Percentiles rank a stretch among this genome's conserved stretches.
These are phyloP conservation scores for Vanessa cardui DNA, from an alignment of 2,888 invertebrate genomes.

Conservation along the genomic window DNA sequence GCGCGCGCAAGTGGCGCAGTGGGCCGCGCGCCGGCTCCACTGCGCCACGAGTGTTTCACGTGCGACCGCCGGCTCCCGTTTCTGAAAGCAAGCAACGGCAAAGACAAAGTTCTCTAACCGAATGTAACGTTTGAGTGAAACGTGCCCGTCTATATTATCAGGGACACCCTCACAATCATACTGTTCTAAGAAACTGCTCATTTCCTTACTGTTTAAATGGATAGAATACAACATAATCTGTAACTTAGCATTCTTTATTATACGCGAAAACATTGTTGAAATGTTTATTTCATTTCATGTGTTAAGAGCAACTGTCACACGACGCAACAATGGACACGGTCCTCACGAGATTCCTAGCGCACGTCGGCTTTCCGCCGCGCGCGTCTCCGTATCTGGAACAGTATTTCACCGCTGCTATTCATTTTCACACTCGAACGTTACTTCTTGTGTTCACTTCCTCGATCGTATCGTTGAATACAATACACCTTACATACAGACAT, in stretches of 20 bases:
- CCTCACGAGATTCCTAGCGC: slow-evolving; percentile 44
- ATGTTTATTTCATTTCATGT: not conserved
- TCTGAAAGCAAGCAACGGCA: no score
- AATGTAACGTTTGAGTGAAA: no score
- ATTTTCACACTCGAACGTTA: slow-evolving; percentile 32
- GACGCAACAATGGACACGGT: slow-evolving; percentile 45
- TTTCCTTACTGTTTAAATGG: no score
- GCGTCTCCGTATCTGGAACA: slow-evolving; percentile 28
- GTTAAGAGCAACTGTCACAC: not conserved
- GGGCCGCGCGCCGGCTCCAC: slow-evolving; percentile 45
- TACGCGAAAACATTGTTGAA: no score
- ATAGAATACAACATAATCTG: no score
- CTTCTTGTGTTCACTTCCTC: not conserved
- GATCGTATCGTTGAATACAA: not conserved
- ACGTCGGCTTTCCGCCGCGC: slow-evolving; percentile 47
- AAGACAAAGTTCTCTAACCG: no score
- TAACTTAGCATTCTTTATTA: no score
- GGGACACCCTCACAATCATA: no score
- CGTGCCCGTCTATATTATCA: no score
- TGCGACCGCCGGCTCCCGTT: not conserved
- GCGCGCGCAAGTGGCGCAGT: slow-evolving; percentile 61
- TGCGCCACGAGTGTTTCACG: not conserved
- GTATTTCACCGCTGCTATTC: slow-evolving; percentile 31
- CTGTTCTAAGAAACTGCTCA: no score
- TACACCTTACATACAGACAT: no score